These are phyloP conservation scores for Caenorhabditis becei DNA, from an alignment of 2,888 invertebrate genomes.

Conservation along the genomic window DNA sequence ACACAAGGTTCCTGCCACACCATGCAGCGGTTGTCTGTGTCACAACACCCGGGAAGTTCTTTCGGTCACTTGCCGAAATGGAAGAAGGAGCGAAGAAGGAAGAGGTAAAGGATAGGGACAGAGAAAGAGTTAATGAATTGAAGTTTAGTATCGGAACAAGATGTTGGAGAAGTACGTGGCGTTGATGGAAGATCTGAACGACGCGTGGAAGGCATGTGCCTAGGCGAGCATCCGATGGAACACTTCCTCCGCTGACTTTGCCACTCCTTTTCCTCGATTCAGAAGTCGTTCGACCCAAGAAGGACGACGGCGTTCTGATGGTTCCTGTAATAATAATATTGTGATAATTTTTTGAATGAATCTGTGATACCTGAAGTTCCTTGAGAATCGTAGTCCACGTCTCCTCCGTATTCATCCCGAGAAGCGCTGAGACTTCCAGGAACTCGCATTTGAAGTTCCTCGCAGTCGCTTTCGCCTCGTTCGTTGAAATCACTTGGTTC, in stretches of 20 bases:
- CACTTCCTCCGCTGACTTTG: conserved; percentile 78
- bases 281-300: conserved; percentile 71
- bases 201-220: background rate
- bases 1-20: conserved; percentile 32
- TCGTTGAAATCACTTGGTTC: conserved; percentile 74
- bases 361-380: conserved; percentile 68
- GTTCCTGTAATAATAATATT: conserved; percentile 52
- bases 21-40: conserved; percentile 43
- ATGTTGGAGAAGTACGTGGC: conserved; percentile 53
- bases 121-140: background rate
- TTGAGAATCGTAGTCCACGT: conserved; percentile 75
- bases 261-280: conserved; percentile 74
- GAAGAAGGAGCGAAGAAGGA: conserved; percentile 28
- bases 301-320: conserved; percentile 45
- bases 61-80: background rate
- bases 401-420: conserved; percentile 76
- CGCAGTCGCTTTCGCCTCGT: conserved; percentile 77
- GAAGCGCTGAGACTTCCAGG: conserved; percentile 75
- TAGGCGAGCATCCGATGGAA: conserved; percentile 63
- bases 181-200: conserved; percentile 36
- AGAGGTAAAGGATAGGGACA: conserved; percentile 1
- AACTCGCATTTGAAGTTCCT: conserved; percentile 78
- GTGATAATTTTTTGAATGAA: too few relatives aligned
- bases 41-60: conserved; percentile 34
- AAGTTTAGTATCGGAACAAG: conserved; percentile 31